Percentiles rank a stretch among this genome's conserved stretches.
phyloP scores from a whole-genome alignment of 1,140 invertebrate species.

The Drosophila chauvacae region DNA sequence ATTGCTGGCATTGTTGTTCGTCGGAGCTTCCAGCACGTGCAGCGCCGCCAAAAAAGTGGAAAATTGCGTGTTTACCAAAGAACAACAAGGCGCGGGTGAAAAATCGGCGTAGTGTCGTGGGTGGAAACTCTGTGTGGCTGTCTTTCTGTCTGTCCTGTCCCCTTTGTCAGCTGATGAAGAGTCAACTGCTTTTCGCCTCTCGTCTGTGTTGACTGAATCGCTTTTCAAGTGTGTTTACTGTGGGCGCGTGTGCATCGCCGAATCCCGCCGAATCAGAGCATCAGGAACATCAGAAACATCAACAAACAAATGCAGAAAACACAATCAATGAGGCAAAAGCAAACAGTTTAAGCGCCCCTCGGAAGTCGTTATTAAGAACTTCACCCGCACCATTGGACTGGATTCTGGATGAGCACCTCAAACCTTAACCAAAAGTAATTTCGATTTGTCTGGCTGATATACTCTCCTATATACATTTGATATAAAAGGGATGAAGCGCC shows the following conservation, averaged over 20 bases:
- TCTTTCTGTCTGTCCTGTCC: neutral
- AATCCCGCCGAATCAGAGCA: conserved; percentile 1
- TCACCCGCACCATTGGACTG: conserved; percentile 38
- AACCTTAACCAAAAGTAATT: conserved; percentile 8
- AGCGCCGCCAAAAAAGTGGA: conserved; percentile 51
- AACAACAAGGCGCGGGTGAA: conserved; percentile 43
- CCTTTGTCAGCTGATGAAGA: conserved; percentile 1
- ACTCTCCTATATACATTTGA: neutral
- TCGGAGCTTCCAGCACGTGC: conserved; percentile 24
- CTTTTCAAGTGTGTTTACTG: conserved; percentile 72
- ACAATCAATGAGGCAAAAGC: conserved; percentile 75
- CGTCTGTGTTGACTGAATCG: conserved; percentile 47
- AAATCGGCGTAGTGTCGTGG: conserved; percentile 7
- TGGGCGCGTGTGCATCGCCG: conserved; percentile 62
- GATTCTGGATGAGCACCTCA: conserved; percentile 11
- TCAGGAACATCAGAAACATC: conserved; percentile 17
- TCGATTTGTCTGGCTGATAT: conserved; percentile 34
- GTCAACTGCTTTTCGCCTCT: conserved; percentile 23
- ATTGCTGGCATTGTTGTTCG: conserved; percentile 43
- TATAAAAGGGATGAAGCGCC: conserved; percentile 29
- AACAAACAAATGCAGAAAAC: conserved; percentile 46
- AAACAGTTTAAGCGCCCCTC: conserved; percentile 79
- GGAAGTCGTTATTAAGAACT: conserved; percentile 53
- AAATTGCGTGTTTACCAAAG: conserved; percentile 76
- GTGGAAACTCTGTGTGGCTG: neutral